Evolutionary conservation across 2,888 invertebrate species (phyloP).

Genomic region (Criorhina ranunculi): DNA sequence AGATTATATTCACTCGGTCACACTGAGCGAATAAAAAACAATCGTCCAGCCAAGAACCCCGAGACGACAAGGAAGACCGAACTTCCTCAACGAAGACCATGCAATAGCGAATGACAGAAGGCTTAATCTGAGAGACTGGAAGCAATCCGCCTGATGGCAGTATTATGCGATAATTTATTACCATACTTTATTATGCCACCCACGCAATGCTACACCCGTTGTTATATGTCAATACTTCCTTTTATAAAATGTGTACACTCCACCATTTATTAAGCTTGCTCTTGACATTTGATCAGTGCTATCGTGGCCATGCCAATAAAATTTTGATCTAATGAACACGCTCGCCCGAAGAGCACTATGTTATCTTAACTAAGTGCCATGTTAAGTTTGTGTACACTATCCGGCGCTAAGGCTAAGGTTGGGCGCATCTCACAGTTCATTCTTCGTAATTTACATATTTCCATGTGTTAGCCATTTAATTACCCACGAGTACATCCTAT

Average conservation of each 20-base stretch:
- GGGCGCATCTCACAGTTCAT: conserved; percentile 15
- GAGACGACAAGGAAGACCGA: too few relatives aligned
- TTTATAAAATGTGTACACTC: conserved; percentile 17
- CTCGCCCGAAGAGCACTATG: conserved; percentile 5
- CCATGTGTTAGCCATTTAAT: conserved; percentile 32
- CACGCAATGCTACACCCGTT: conserved; percentile 3
- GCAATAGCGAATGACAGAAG: too few relatives aligned
- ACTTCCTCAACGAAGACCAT: too few relatives aligned
- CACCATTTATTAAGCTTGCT: conserved; percentile 7
- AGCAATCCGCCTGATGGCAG: too few relatives aligned
- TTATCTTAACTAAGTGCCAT: conserved; percentile 39
- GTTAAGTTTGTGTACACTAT: conserved; percentile 8
- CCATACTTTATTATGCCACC: background rate
- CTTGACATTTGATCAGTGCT: conserved; percentile 41
- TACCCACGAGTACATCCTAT: conserved; percentile 38
- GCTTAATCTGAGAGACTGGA: too few relatives aligned
- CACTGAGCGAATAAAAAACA: too few relatives aligned
- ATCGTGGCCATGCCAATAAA: conserved; percentile 38
- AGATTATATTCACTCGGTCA: too few relatives aligned
- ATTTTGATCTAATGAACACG: conserved; percentile 39
- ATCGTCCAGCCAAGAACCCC: too few relatives aligned
- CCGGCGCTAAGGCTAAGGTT: conserved; percentile 39
- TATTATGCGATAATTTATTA: too few relatives aligned
- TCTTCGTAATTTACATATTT: conserved; percentile 34
- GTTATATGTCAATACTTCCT: conserved; percentile 19